Evolutionary conservation across 2,113 vertebrate species (phyloP), one percentile per base, ranked within the genome.

Genomic region (Anthoscopus minutus): DNA sequence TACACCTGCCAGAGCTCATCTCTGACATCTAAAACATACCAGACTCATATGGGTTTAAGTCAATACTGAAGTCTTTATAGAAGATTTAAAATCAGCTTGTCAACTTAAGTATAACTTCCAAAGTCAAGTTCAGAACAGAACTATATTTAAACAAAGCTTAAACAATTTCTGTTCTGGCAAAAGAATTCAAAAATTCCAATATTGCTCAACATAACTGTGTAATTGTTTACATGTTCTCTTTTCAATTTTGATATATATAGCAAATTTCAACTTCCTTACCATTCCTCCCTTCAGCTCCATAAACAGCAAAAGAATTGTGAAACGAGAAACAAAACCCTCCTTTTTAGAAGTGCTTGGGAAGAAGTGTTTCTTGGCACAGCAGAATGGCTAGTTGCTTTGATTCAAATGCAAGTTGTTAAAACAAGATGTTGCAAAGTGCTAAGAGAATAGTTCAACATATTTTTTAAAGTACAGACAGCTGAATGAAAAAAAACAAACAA

Each of bases 361-460:
- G 54, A 92, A 82, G 33, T 45, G n/a, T 88, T 92, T 91, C 64
- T 94, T 96, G 86, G 87, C 92, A 95, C n/a, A 87, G 73, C 44
- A 92, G 61, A 88, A 83, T 0, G 9, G 78, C 31, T 84, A 88
- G 67, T 57, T 91, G 67, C 81, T 96, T 96, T 89, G 71, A 84
- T 86, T 92, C 57, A 47, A 86, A 92, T 65, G 60, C 37, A 73
- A 89, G 54, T 88, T 80, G 37, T 83, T 88, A 88, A 90, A 87
- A 94, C 50, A 86, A 88, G 88, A 92, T 81, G 67, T 54, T 91
- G 73, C 61, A 73, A 37, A 92, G 77, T 35, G 47, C 66, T 79
- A 94, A 69, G 44, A 94, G 35, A 91, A 21, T 71, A 83, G 61
- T 54, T 92, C 67, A 93, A 79, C 37, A 37, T 65, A 45, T 51